Evolutionary conservation across 92 coral and sea anemone genomes (phyloP).

Genomic region (Actinernus sp.): DNA sequence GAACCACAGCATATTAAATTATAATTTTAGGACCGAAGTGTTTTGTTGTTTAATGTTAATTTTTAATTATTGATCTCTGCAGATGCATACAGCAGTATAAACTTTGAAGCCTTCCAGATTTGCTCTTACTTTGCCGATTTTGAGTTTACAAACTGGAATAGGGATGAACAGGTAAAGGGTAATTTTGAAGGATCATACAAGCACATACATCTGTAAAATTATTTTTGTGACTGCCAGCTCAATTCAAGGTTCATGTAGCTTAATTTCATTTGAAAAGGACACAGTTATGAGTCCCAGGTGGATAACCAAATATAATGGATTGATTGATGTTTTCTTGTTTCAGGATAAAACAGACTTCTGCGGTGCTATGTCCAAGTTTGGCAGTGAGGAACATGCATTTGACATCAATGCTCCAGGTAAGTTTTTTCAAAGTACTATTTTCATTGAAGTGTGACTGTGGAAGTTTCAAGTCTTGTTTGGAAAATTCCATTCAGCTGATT

Average conservation of each 20-base stretch:
- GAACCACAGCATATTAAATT: not conserved
- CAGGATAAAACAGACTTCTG: constrained; percentile 48
- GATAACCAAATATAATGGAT: too few relatives aligned
- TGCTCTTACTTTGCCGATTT: constrained; percentile 94
- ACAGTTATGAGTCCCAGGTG: too few relatives aligned
- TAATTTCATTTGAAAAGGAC: too few relatives aligned
- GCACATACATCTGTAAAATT: too few relatives aligned
- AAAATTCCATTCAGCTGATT: too few relatives aligned
- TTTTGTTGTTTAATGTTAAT: not conserved
- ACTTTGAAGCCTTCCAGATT: constrained; percentile 70
- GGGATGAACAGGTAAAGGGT: constrained; percentile 60
- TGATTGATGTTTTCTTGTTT: not conserved
- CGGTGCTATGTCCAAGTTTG: constrained; percentile 38
- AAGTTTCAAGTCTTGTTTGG: not conserved
- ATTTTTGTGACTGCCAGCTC: too few relatives aligned
- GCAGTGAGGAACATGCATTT: constrained; percentile 84
- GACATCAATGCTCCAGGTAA: constrained; percentile 89
- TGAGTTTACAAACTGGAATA: constrained; percentile 96
- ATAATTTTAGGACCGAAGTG: not conserved
- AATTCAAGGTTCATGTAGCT: too few relatives aligned
- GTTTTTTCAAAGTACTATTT: too few relatives aligned
- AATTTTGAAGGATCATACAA: too few relatives aligned
- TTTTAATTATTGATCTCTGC: constrained; percentile 1
- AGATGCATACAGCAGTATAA: constrained; percentile 76
- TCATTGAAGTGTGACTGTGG: too few relatives aligned